These are phyloP conservation scores for Cirrhinus molitorella DNA, from an alignment of 2,797 vertebrate genomes.

Conservation along the genomic window DNA sequence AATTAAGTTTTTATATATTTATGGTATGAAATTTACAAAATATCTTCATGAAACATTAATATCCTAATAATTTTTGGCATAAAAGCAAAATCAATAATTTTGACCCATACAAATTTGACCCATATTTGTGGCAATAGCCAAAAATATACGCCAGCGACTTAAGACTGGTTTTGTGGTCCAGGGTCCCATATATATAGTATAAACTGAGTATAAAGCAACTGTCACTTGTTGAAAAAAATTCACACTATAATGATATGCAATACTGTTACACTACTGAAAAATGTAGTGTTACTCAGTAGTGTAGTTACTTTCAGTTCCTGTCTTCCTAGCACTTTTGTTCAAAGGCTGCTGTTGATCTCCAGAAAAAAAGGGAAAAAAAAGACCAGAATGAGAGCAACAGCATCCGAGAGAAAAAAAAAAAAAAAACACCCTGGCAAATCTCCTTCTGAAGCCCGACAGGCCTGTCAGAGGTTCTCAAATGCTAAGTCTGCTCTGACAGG, in stretches of 20 bases:
- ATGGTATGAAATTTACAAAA: too few species aligned
- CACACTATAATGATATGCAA: background rate
- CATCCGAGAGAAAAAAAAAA: background rate
- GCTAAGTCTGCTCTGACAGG: constrained; percentile 44
- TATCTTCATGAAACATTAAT: too few species aligned
- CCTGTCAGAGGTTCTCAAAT: constrained; percentile 40
- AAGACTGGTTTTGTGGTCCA: too few species aligned
- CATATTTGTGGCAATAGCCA: too few species aligned
- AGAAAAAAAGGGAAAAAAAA: background rate
- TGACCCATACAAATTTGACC: too few species aligned
- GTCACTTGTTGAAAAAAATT: too few species aligned
- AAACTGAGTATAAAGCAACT: too few species aligned
- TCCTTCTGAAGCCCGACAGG: constrained; percentile 34
- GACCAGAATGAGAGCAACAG: background rate
- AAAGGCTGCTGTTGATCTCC: constrained; percentile 58
- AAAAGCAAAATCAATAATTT: too few species aligned
- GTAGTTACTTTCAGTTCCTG: background rate
- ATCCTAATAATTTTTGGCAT: too few species aligned
- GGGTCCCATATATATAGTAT: too few species aligned
- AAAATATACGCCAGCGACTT: too few species aligned
- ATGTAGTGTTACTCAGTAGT: background rate
- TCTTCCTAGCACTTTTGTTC: background rate
- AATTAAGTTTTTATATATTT: too few species aligned
- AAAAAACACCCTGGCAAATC: constrained; percentile 16
- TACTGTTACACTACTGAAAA: background rate